These are phyloP conservation scores for Bombus balteatus DNA, from an alignment of 1,140 invertebrate genomes.

Conservation along the genomic window DNA sequence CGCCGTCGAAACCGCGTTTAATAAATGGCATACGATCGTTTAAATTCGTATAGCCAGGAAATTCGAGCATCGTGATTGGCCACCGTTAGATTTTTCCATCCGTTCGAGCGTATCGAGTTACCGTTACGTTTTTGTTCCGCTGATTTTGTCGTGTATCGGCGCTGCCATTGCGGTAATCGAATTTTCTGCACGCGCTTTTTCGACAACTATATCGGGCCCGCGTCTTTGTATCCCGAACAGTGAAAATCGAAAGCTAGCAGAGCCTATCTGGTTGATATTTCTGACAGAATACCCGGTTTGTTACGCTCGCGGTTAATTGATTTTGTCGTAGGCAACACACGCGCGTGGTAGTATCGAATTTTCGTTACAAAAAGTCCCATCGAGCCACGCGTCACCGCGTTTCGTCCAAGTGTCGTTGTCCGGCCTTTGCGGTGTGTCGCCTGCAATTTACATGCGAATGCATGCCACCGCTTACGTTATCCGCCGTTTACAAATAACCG, in stretches of 20 bases:
- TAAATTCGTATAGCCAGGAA: too few relatives aligned
- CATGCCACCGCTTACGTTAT: conserved; percentile 55
- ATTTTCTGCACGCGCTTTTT: conserved; percentile 19
- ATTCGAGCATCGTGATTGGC: too few relatives aligned
- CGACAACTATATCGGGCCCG: neutral
- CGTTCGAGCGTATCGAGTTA: neutral
- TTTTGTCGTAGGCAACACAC: neutral
- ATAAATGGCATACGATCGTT: too few relatives aligned
- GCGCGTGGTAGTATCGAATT: conserved; percentile 35
- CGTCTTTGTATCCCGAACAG: conserved; percentile 10
- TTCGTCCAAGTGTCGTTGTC: conserved; percentile 58
- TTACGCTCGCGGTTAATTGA: conserved; percentile 33
- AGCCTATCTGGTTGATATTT: conserved; percentile 17
- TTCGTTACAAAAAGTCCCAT: conserved; percentile 26
- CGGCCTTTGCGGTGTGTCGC: conserved; percentile 62
- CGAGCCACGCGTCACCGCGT: conserved; percentile 17
- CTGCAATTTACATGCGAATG: conserved; percentile 64
- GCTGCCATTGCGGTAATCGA: conserved; percentile 1
- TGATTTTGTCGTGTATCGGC: neutral
- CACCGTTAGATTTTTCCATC: neutral
- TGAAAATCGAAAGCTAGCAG: neutral
- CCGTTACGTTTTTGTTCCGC: neutral
- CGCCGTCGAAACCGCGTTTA: too few relatives aligned
- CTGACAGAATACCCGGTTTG: conserved; percentile 26
- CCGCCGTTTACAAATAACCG: conserved; percentile 62